Evolutionary conservation across 2,888 invertebrate genomes (phyloP), one percentile per base, ranked within the genome.

Genomic region (Linnaemya tessellans): DNA sequence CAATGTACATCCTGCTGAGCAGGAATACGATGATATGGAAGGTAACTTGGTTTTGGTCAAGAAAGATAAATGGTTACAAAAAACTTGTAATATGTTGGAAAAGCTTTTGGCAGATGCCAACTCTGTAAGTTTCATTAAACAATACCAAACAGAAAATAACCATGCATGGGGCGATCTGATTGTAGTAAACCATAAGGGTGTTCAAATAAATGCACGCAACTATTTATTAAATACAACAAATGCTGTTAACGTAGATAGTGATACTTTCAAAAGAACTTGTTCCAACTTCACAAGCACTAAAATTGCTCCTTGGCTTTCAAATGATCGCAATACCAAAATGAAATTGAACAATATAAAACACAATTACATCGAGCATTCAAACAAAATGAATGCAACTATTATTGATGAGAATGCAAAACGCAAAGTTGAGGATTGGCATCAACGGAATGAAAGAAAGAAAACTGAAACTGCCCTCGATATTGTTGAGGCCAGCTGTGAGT

Each of bases 381-480:
- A 73, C 10, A 71, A 64, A 70, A 73, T 80, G 49, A 78, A 51
- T 81, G 80, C 54, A 74, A 75, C n/a, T 80, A 84, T 86, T 38
- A 65, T 38, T 71, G 87, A 88, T 80, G 83, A 81, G 7, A 84
- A 86, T n/a, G 87, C 88, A 3, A 89, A 89, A 67, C 88, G 87
- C 22, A 89, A 89, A 51, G 89, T 89, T 0, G 88, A 88, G 58
- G 89, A 89, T 80, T 89, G 89, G 89, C 88, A 87, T 41, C 82
- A 86, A 10, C 85, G 89, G 13, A 89, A 89, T 86, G 84, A 88
- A 60, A 85, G 51, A 9, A 86, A 54, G 58, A 46, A 25, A 30
- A 25, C 20, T 73, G 74, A 78, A 30, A 25, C 25, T 3, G 5
- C 67, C 30, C 38, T n/a, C n/a, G 67, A 81, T 15, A 18, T 41